These are phyloP conservation scores for Cheiracanthium punctorium DNA, from an alignment of 2,888 invertebrate genomes.

Conservation along the genomic window DNA sequence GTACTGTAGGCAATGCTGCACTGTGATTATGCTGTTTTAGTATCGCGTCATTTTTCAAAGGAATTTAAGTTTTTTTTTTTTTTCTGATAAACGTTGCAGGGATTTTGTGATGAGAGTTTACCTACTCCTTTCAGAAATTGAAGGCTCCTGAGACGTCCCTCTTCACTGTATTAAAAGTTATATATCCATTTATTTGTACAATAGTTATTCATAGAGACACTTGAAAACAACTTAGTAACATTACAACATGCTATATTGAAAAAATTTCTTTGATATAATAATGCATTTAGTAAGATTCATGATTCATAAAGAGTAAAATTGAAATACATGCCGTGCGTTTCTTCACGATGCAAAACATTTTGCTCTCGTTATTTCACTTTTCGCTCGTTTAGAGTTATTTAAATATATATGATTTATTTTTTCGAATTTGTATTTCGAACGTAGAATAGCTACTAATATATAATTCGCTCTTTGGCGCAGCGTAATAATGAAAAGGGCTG, in stretches of 20 bases:
- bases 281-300: constrained; percentile 52
- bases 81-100: too few relatives aligned
- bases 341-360: constrained; percentile 67
- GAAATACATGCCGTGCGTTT: constrained; percentile 56
- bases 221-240: constrained; percentile 46
- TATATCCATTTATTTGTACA: too few relatives aligned
- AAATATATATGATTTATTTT: constrained; percentile 37
- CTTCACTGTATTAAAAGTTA: not conserved
- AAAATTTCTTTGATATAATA: constrained; percentile 25
- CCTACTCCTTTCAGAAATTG: too few relatives aligned
- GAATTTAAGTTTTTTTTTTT: too few relatives aligned
- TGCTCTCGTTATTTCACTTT: constrained; percentile 66
- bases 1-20: too few relatives aligned
- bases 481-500: constrained; percentile 38
- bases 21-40: too few relatives aligned
- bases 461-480: not conserved
- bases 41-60: too few relatives aligned
- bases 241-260: constrained; percentile 50
- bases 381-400: constrained; percentile 36
- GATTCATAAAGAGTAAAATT: constrained; percentile 52
- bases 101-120: too few relatives aligned
- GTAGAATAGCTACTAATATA: constrained; percentile 39
- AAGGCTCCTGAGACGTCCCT: constrained; percentile 12
- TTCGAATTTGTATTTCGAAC: constrained; percentile 59
- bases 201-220: constrained; percentile 41